These are phyloP conservation scores for Colaptes auratus DNA, from an alignment of 2,113 vertebrate species.

Conservation along the genomic window DNA sequence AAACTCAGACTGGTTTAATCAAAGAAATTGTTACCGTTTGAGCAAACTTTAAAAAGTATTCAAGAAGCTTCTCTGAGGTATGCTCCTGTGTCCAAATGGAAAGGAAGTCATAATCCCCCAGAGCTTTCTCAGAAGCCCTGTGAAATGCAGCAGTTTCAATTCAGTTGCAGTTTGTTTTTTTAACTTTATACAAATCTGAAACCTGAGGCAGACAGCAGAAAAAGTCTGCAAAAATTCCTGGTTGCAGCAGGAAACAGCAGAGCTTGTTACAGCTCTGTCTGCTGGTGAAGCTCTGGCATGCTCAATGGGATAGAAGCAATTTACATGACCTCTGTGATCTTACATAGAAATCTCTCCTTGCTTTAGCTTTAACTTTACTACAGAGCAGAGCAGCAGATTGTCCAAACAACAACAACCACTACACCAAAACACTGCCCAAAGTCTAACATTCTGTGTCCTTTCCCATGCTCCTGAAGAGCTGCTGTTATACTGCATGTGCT, in stretches of 20 bases:
- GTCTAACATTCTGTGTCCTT: background rate
- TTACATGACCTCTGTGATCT: background rate
- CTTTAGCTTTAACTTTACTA: background rate
- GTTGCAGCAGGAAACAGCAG: background rate
- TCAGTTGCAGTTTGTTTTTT: background rate
- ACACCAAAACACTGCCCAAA: background rate
- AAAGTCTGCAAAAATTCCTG: background rate
- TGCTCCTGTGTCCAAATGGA: background rate
- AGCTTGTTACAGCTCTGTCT: background rate
- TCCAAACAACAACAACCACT: background rate
- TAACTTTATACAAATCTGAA: background rate
- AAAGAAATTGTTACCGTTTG: conserved; percentile 26
- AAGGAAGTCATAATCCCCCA: background rate
- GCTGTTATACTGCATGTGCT: rapidly evolving
- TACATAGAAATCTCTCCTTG: background rate
- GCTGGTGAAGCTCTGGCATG: background rate
- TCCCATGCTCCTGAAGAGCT: background rate
- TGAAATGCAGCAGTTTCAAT: background rate
- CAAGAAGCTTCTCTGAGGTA: background rate
- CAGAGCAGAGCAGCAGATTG: background rate
- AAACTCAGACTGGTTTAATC: conserved; percentile 8
- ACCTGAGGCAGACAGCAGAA: background rate
- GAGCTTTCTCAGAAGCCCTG: background rate
- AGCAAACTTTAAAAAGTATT: conserved; percentile 1
- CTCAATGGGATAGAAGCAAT: background rate